These are phyloP conservation scores for Corapipo altera DNA, from an alignment of 2,113 vertebrate genomes.

Conservation along the genomic window DNA sequence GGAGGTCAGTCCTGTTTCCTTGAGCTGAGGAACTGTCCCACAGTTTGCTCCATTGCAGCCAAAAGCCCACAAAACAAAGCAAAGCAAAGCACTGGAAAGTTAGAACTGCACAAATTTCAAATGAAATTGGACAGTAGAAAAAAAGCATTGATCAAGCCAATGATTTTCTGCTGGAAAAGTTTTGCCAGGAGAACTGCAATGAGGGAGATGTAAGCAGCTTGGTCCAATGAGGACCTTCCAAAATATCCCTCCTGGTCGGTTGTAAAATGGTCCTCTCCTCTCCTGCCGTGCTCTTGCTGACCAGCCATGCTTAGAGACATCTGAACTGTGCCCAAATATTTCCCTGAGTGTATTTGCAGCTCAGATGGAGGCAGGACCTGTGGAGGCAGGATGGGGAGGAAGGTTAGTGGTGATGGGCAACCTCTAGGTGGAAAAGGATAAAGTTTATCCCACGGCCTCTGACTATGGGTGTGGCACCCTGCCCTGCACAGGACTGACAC, in stretches of 20 bases:
- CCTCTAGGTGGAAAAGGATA: not conserved
- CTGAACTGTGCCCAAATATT: not conserved
- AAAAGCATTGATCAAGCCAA: no score
- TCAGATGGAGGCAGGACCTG: not conserved
- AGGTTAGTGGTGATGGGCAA: not conserved
- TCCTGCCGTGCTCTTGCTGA: not conserved
- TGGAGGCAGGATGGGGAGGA: not conserved
- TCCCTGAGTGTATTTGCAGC: not conserved
- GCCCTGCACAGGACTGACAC: not conserved
- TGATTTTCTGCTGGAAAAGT: not conserved
- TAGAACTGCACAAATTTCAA: not conserved
- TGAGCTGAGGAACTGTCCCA: not conserved
- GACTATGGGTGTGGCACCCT: not conserved
- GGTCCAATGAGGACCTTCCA: not conserved
- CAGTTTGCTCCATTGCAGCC: not conserved
- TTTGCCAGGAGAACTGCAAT: not conserved
- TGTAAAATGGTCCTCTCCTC: not conserved
- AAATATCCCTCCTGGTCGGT: not conserved
- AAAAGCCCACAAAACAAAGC: not conserved
- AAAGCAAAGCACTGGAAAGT: not conserved
- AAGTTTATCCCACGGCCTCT: not conserved
- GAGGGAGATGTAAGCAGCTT: not conserved
- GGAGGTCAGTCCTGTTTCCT: not conserved
- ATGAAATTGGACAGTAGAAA: not conserved
- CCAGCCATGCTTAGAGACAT: not conserved